Percentiles rank a stretch among this genome's conserved stretches.
Conservation (phyloP, 2,113 vertebrate genomes). For the Gasterosteus aculeatus region DNA sequence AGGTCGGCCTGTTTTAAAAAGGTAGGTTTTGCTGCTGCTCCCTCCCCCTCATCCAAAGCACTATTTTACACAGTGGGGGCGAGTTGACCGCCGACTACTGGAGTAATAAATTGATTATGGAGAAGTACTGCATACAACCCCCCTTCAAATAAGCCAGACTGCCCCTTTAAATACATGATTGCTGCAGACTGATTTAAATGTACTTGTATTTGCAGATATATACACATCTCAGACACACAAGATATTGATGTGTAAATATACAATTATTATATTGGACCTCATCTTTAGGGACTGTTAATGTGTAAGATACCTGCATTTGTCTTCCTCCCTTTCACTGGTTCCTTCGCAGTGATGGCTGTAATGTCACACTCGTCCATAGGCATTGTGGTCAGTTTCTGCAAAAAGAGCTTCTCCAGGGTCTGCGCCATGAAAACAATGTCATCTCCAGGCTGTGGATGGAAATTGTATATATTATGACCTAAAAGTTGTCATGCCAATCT, state of each 20-base stretch:
- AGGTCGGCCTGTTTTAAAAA: no score
- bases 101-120: no score
- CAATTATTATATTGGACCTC: no score
- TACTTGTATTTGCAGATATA: background rate
- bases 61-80: no score
- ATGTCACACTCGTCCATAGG: conserved; percentile 85
- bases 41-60: no score
- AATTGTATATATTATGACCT: background rate
- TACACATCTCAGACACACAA: no score
- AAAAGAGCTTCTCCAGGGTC: conserved; percentile 89
- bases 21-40: no score
- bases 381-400: conserved; percentile 89
- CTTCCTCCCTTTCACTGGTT: conserved; percentile 78
- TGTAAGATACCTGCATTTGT: conserved; percentile 53
- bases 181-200: background rate
- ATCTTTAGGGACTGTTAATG: background rate
- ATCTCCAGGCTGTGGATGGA: conserved; percentile 86
- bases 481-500: background rate
- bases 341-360: conserved; percentile 71
- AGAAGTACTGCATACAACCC: background rate
- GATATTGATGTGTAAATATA: no score
- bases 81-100: no score
- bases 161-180: background rate
- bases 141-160: background rate
- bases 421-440: conserved; percentile 94